phyloP scores from a whole-genome alignment of 2,797 vertebrate species.

The Phataginus tricuspis region DNA sequence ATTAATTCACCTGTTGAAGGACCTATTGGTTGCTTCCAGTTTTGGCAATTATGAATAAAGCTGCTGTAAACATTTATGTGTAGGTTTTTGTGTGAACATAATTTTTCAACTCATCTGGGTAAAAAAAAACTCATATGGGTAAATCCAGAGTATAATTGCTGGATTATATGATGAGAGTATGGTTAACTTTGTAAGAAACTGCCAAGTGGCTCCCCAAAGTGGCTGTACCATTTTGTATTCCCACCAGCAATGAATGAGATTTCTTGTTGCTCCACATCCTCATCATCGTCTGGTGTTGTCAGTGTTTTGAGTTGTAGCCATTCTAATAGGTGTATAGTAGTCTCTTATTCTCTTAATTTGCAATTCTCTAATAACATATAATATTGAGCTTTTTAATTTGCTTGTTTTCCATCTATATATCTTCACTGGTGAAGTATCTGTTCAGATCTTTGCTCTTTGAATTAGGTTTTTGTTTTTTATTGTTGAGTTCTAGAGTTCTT shows the following conservation, averaged over 20 bases:
- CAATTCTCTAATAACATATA: not conserved
- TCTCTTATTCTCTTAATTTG: not conserved
- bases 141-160: too few relatives aligned
- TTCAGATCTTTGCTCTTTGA: not conserved
- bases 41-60: not conserved
- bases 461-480: not conserved
- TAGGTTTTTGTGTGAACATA: not conserved
- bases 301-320: not conserved
- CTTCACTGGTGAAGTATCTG: not conserved
- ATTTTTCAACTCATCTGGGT: not conserved
- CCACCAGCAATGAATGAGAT: not conserved
- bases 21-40: not conserved
- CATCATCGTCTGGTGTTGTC: not conserved
- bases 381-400: not conserved
- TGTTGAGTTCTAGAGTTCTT: not conserved
- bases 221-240: too few relatives aligned
- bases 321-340: not conserved
- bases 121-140: not conserved
- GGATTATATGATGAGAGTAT: too few relatives aligned
- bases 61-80: not conserved
- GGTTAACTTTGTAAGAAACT: too few relatives aligned
- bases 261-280: not conserved
- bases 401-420: not conserved
- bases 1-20: not conserved
- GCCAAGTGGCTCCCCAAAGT: too few relatives aligned